Percentiles rank a stretch among this genome's conserved stretches.
phyloP scores from a whole-genome alignment of 2,113 vertebrate genomes.

The Apodemus speciosus region DNA sequence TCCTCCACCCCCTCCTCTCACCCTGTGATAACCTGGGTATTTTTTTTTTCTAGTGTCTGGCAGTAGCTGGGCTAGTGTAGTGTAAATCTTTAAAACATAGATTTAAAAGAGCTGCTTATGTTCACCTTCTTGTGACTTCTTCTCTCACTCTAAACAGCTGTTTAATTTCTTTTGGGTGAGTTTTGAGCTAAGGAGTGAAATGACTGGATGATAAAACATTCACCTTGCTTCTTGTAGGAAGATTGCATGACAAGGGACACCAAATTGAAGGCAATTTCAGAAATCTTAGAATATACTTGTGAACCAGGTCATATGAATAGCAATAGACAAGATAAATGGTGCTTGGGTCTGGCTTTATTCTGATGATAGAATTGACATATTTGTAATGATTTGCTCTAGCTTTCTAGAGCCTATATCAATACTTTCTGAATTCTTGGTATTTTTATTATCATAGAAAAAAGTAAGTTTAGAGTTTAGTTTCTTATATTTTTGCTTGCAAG shows the following conservation, averaged over 20 bases:
- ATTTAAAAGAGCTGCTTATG: neutral
- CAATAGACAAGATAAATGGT: neutral
- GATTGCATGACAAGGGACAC: too few species aligned
- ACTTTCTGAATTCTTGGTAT: neutral
- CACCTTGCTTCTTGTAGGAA: neutral
- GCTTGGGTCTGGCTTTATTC: neutral
- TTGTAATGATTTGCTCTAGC: neutral
- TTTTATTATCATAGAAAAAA: neutral
- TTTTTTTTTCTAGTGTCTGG: neutral
- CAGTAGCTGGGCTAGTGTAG: neutral
- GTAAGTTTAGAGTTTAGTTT: slow-evolving; percentile 23
- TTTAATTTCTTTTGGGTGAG: neutral
- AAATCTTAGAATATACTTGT: neutral
- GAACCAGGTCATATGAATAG: neutral
- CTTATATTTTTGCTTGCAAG: neutral
- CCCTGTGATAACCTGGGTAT: neutral
- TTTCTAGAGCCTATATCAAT: slow-evolving; percentile 1
- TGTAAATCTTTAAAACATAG: neutral
- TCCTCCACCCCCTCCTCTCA: neutral
- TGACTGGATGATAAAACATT: neutral
- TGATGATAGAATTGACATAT: neutral
- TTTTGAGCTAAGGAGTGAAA: neutral
- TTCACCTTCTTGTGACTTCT: neutral
- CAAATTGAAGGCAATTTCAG: neutral
- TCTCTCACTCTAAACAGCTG: neutral